A percentile compares a stretch with the other conserved stretches of the same genome.
Evolutionary conservation across 2,888 invertebrate genomes (phyloP).

Genomic region (Callimorpha dominula): DNA sequence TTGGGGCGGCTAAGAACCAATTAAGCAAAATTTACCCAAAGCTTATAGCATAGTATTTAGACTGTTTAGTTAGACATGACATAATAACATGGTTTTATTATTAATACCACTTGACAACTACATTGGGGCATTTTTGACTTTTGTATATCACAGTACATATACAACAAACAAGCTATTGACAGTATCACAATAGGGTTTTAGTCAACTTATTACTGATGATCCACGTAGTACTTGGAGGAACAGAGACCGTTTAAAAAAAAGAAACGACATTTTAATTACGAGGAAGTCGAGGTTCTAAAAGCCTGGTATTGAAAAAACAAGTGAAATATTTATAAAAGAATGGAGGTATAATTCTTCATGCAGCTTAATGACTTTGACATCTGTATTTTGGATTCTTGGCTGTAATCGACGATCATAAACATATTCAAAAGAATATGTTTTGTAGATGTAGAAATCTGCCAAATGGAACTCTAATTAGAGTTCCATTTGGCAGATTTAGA

Average conservation of each 20-base stretch:
- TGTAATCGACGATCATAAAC: neutral
- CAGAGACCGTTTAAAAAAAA: no score
- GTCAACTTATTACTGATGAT: neutral
- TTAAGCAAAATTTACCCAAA: conserved; percentile 70
- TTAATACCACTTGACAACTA: conserved; percentile 27
- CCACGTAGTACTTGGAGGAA: neutral
- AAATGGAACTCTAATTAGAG: no score
- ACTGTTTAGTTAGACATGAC: conserved; percentile 64
- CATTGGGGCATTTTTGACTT: neutral
- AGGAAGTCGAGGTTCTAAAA: no score
- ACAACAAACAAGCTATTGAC: neutral
- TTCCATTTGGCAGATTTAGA: no score
- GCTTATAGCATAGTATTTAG: conserved; percentile 62
- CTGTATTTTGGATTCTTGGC: no score
- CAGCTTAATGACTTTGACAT: no score
- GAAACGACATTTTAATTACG: no score
- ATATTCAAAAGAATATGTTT: neutral
- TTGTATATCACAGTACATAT: neutral
- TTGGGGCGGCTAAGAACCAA: conserved; percentile 65
- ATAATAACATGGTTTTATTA: conserved; percentile 56
- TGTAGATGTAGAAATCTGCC: neutral
- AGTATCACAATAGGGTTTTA: neutral
- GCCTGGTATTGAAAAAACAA: no score
- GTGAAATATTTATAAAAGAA: no score
- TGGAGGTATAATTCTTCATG: no score